These are phyloP conservation scores for Uloborus diversus DNA, from an alignment of 1,140 invertebrate species.

Conservation along the genomic window DNA sequence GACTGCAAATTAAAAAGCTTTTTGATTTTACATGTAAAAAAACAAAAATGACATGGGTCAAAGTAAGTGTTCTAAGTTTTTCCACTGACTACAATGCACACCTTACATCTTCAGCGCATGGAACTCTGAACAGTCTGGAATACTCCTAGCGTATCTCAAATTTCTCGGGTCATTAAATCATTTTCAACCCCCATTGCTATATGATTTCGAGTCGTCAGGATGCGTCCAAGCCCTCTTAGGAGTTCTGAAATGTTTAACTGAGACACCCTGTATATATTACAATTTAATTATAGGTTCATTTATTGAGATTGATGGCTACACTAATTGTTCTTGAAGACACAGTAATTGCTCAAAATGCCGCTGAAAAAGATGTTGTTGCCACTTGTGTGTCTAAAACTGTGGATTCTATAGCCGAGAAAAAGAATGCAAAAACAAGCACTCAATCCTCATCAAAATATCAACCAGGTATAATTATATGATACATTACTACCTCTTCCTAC, in stretches of 20 bases:
- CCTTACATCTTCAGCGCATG: no score
- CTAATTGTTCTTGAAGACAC: conserved; percentile 58
- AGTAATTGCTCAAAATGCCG: conserved; percentile 37
- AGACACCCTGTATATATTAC: no score
- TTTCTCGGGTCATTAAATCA: not conserved
- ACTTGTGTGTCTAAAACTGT: conserved; percentile 10
- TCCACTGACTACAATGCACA: no score
- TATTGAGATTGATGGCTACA: conserved; percentile 56
- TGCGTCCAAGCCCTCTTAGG: not conserved
- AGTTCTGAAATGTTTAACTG: no score
- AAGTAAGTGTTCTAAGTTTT: no score
- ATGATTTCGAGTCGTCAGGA: not conserved
- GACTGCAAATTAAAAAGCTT: no score
- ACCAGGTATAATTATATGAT: conserved; percentile 51
- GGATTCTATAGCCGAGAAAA: conserved; percentile 24
- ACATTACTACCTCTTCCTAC: no score
- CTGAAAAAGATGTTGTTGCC: conserved; percentile 39
- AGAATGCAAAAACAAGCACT: not conserved
- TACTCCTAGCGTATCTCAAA: no score
- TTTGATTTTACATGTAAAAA: no score
- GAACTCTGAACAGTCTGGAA: no score
- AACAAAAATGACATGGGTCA: no score
- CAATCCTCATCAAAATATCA: conserved; percentile 48
- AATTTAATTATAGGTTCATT: conserved; percentile 50
- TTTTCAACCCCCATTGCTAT: not conserved